These are phyloP conservation scores for Zalophus californianus DNA, from an alignment of 2,797 vertebrate genomes.

Conservation along the genomic window DNA sequence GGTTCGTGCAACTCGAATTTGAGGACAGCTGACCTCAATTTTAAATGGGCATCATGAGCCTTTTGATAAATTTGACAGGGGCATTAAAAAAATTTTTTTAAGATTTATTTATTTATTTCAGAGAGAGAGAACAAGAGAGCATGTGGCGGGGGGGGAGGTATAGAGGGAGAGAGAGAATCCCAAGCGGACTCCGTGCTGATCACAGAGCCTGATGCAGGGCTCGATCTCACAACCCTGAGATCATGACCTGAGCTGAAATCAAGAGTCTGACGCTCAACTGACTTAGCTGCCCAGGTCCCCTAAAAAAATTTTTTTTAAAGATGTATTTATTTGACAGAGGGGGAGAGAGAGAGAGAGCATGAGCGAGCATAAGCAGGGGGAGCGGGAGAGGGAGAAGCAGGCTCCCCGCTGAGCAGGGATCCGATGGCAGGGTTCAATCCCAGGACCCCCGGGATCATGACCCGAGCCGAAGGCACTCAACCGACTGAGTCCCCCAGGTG, in stretches of 20 bases:
- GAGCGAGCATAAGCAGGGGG: too few species aligned
- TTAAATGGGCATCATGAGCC: not conserved
- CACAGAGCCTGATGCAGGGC: fast-evolving
- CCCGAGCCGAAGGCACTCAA: too few species aligned
- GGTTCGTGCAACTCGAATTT: not conserved
- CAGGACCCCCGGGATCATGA: too few species aligned
- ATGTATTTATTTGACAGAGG: too few species aligned
- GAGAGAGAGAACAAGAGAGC: not conserved
- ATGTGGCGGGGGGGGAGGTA: not conserved
- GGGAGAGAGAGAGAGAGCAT: too few species aligned
- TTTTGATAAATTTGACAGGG: not conserved
- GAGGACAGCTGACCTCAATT: not conserved
- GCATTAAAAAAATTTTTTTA: not conserved
- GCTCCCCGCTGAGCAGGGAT: too few species aligned
- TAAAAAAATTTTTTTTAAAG: not conserved
- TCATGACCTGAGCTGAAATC: not conserved
- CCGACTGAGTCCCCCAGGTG: too few species aligned
- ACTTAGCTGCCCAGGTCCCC: not conserved
- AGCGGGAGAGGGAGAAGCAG: too few species aligned
- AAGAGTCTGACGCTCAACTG: not conserved
- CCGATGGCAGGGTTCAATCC: too few species aligned
- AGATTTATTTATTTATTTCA: not conserved
- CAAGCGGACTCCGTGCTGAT: not conserved
- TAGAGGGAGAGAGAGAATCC: not conserved
- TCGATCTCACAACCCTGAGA: not conserved